These are phyloP conservation scores for Pseudorasbora parva DNA, from an alignment of 2,113 vertebrate genomes.

Conservation along the genomic window DNA sequence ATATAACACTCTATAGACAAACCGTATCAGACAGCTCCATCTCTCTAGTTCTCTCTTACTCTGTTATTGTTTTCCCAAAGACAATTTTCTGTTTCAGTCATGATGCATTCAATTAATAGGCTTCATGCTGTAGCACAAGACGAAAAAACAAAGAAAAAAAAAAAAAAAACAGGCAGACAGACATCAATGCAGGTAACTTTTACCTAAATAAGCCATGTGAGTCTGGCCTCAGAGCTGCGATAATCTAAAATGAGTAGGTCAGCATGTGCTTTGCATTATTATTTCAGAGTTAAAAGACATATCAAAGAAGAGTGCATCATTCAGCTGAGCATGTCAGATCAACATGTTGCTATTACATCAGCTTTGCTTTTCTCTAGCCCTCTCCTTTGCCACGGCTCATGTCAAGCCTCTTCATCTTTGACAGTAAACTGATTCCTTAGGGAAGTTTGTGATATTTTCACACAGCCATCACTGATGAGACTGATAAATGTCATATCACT, in stretches of 20 bases:
- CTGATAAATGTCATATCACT: conserved; percentile 29
- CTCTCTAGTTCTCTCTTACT: neutral
- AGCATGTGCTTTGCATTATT: conserved; percentile 9
- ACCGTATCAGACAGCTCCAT: conserved; percentile 24
- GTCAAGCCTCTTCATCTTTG: conserved; percentile 12
- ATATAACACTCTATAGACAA: conserved; percentile 42
- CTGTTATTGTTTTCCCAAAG: conserved; percentile 10
- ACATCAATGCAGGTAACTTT: conserved; percentile 16
- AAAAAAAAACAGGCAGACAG: conserved; percentile 6
- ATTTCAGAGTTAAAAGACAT: conserved; percentile 18
- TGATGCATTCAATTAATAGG: conserved; percentile 34
- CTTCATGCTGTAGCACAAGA: conserved; percentile 29
- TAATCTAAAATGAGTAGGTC: conserved; percentile 25
- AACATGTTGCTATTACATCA: conserved; percentile 23
- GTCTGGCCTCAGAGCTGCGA: neutral
- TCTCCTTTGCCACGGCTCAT: neutral
- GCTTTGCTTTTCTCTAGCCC: neutral
- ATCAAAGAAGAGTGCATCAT: conserved; percentile 9
- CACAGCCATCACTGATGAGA: conserved; percentile 32
- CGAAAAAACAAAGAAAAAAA: no score
- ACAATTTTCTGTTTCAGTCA: neutral
- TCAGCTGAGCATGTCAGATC: conserved; percentile 21
- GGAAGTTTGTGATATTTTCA: conserved; percentile 22
- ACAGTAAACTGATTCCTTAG: conserved; percentile 16
- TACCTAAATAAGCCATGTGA: conserved; percentile 13